phyloP scores from a whole-genome alignment of 2,888 invertebrate species.

The Plebejus melissa region DNA sequence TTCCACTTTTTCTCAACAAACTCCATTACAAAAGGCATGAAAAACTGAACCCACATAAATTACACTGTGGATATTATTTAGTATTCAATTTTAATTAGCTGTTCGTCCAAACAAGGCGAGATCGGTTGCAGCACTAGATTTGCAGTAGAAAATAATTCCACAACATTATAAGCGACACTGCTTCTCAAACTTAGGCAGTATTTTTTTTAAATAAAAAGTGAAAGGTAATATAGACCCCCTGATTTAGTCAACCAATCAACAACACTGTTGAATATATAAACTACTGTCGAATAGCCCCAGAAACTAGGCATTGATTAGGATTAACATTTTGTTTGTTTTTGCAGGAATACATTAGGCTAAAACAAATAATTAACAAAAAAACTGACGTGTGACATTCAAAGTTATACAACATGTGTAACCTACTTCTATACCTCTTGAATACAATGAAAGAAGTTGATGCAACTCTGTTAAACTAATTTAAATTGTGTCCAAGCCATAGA shows the following conservation, averaged over 20 bases:
- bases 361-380: too few species aligned
- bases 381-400: background rate
- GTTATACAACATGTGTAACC: background rate
- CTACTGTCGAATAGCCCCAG: too few species aligned
- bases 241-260: too few species aligned
- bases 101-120: conserved; percentile 37
- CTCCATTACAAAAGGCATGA: conserved; percentile 34
- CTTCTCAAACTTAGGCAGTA: background rate
- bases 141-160: conserved; percentile 17
- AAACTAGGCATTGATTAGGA: too few species aligned
- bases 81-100: conserved; percentile 42
- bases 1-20: conserved; percentile 35
- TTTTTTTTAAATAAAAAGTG: background rate
- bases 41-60: conserved; percentile 35
- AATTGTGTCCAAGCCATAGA: conserved; percentile 23
- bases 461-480: conserved; percentile 18
- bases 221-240: too few species aligned
- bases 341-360: too few species aligned
- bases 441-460: background rate
- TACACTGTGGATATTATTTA: conserved; percentile 38
- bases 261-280: too few species aligned
- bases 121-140: conserved; percentile 37
- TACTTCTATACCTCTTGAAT: background rate
- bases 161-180: conserved; percentile 6
- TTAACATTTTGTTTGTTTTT: too few species aligned